A percentile compares a stretch with the other conserved stretches of the same genome.
These are phyloP conservation scores for Chymomyza fuscimana DNA, from an alignment of 2,888 invertebrate genomes.

Conservation along the genomic window DNA sequence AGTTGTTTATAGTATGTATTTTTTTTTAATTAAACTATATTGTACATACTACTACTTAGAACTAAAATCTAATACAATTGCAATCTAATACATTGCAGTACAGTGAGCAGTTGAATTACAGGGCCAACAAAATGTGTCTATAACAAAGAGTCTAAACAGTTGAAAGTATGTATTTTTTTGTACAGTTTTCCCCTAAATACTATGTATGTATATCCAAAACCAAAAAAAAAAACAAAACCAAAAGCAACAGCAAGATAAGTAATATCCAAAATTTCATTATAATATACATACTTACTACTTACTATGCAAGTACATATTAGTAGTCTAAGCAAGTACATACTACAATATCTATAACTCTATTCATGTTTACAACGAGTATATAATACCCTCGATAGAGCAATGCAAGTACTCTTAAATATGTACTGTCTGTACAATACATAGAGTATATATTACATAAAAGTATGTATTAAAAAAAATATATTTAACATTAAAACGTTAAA, in stretches of 20 bases:
- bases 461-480: slow-evolving; percentile 20
- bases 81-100: slow-evolving; percentile 64
- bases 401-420: slow-evolving; percentile 54
- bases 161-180: slow-evolving; percentile 62
- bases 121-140: slow-evolving; percentile 38
- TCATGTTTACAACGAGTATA: neutral
- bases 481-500: slow-evolving; percentile 24
- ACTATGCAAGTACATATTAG: slow-evolving; percentile 69
- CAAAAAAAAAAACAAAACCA: slow-evolving; percentile 49
- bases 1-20: neutral
- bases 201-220: slow-evolving; percentile 4
- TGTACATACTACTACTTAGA: slow-evolving; percentile 20
- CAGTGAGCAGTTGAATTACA: slow-evolving; percentile 49
- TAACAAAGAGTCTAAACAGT: slow-evolving; percentile 45
- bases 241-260: slow-evolving; percentile 50
- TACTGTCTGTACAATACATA: slow-evolving; percentile 63
- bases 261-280: slow-evolving; percentile 55
- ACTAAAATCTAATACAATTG: slow-evolving; percentile 42
- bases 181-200: slow-evolving; percentile 26
- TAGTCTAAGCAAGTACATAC: slow-evolving; percentile 65
- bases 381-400: slow-evolving; percentile 3
- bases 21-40: neutral
- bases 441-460: slow-evolving; percentile 13
- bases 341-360: slow-evolving; percentile 10
- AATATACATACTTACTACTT: slow-evolving; percentile 51